Evolutionary conservation across 2,113 vertebrate genomes (phyloP).

Genomic region (Micromys minutus): DNA sequence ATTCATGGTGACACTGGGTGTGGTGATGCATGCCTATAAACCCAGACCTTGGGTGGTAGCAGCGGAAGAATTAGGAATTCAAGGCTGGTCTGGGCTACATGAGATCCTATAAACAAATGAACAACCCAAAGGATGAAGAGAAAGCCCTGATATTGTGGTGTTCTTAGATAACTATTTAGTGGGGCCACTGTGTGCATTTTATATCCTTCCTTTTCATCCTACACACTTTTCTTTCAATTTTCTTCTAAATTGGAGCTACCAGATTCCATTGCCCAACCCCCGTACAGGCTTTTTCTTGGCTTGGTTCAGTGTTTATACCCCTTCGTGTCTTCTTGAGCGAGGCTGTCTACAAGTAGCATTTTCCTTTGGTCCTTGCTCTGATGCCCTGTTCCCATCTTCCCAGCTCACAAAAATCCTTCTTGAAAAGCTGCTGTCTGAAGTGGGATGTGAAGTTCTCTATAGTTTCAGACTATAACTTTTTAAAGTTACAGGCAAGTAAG

Average conservation of each 20-base stretch:
- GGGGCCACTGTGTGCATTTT: background rate
- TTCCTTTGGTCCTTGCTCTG: background rate
- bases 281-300: background rate
- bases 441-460: background rate
- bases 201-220: background rate
- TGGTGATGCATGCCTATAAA: background rate
- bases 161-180: background rate
- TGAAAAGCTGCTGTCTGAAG: slow-evolving; percentile 6
- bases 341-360: slow-evolving; percentile 4
- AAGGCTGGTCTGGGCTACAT: background rate
- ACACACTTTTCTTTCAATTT: background rate
- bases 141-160: background rate
- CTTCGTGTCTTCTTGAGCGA: background rate
- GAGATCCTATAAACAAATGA: background rate
- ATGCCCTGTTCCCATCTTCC: background rate
- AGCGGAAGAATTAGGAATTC: background rate
- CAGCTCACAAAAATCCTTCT: background rate
- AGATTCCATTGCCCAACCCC: background rate
- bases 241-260: background rate
- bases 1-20: background rate
- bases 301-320: background rate
- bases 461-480: slow-evolving; percentile 17
- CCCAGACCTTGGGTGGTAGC: background rate
- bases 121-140: too few species aligned
- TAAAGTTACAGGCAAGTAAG: slow-evolving; percentile 12